Conservation (phyloP, 2,888 invertebrate species). For the Drosophila fulvimacula region DNA sequence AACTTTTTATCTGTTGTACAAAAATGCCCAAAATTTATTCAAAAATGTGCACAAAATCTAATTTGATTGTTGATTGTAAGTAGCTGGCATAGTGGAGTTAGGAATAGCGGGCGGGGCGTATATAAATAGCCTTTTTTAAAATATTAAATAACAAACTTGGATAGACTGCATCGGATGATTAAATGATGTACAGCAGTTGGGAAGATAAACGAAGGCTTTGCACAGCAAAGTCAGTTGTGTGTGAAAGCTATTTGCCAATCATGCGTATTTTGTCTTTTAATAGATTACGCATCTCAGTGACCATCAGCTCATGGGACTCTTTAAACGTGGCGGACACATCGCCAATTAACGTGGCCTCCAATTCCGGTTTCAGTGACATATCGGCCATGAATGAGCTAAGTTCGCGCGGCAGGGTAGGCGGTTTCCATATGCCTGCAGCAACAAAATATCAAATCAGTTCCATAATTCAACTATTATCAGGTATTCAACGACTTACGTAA, state of each 20-base stretch:
- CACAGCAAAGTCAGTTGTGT: slow-evolving; percentile 60
- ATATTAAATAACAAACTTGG: slow-evolving; percentile 78
- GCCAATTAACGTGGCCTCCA: slow-evolving; percentile 82
- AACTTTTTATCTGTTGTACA: slow-evolving; percentile 58
- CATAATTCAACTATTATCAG: not conserved
- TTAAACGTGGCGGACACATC: slow-evolving; percentile 83
- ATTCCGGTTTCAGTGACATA: slow-evolving; percentile 84
- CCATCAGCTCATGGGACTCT: slow-evolving; percentile 83
- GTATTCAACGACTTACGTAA: slow-evolving; percentile 74
- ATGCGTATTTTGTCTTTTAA: slow-evolving; percentile 85
- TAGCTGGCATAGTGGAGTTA: slow-evolving; percentile 4
- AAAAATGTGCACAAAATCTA: slow-evolving; percentile 48
- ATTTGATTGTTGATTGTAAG: slow-evolving; percentile 36
- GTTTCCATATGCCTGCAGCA: slow-evolving; percentile 79
- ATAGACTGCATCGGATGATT: slow-evolving; percentile 28
- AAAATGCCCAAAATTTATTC: slow-evolving; percentile 53
- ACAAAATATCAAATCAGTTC: not conserved
- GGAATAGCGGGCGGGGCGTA: slow-evolving; percentile 9
- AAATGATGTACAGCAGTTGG: slow-evolving; percentile 15
- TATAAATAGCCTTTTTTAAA: slow-evolving; percentile 48
- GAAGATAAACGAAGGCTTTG: slow-evolving; percentile 48
- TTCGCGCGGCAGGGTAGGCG: slow-evolving; percentile 80
- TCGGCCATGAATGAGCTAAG: slow-evolving; percentile 84
- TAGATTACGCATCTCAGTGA: slow-evolving; percentile 82
- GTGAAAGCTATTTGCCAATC: slow-evolving; percentile 78